Conservation (phyloP, 2,113 vertebrate species). For the Castor canadensis region DNA sequence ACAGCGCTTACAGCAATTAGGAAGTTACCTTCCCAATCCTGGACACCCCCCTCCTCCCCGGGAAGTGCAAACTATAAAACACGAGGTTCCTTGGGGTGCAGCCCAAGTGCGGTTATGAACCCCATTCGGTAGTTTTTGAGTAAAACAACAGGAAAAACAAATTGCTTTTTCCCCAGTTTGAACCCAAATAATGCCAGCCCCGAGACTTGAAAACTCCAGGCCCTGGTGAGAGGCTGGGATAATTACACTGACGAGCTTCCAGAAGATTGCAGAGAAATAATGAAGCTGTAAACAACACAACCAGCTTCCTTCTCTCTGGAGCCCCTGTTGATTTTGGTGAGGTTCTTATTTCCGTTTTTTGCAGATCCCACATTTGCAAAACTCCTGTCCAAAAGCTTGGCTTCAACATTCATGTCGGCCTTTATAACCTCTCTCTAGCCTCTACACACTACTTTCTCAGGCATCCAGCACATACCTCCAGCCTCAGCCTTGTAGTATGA, state of each 20-base stretch:
- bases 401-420: not conserved
- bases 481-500: not conserved
- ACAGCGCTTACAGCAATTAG: not conserved
- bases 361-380: conserved; percentile 7
- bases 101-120: conserved; percentile 54
- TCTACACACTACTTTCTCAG: not conserved
- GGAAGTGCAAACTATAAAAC: conserved; percentile 11
- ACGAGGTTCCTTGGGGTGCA: not conserved
- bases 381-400: not conserved
- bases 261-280: conserved; percentile 52
- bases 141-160: conserved; percentile 70
- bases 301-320: not conserved
- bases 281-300: conserved; percentile 49
- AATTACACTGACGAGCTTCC: conserved; percentile 59
- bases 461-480: not conserved
- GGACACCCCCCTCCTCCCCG: not conserved
- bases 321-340: conserved; percentile 18
- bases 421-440: not conserved
- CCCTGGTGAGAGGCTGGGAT: conserved; percentile 56
- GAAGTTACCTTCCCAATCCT: not conserved
- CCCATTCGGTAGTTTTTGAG: conserved; percentile 60
- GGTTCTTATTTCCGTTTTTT: conserved; percentile 12
- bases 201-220: conserved; percentile 47
- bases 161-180: conserved; percentile 59
- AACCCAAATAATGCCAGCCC: conserved; percentile 60